Percentiles rank a stretch among this genome's conserved stretches.
Evolutionary conservation across 2,113 vertebrate genomes (phyloP).

Genomic region (Apodemus speciosus): DNA sequence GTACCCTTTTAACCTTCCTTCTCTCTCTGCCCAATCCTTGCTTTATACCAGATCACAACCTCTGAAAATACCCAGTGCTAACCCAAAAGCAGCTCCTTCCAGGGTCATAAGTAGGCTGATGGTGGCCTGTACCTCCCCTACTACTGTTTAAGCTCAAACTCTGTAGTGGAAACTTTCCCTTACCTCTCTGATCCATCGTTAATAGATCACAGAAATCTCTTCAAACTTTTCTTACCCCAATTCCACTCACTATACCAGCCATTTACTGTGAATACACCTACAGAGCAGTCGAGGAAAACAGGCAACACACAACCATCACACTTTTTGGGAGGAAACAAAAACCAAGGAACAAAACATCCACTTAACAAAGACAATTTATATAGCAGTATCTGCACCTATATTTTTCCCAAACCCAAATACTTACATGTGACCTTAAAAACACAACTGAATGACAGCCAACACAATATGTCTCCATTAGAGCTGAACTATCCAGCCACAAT

Average conservation of each 20-base stretch:
- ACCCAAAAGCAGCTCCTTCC: background rate
- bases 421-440: background rate
- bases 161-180: background rate
- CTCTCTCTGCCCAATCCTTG: background rate
- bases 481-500: background rate
- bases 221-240: background rate
- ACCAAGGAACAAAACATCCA: background rate
- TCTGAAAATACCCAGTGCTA: rapidly evolving
- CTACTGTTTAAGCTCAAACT: background rate
- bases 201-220: background rate
- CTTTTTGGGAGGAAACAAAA: background rate
- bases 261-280: background rate
- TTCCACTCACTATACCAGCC: background rate
- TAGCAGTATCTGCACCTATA: background rate
- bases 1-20: background rate
- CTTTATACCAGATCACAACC: background rate
- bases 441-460: background rate
- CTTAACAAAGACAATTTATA: background rate
- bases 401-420: background rate
- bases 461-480: background rate
- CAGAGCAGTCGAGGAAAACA: background rate
- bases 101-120: too few species aligned
- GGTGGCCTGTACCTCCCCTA: too few species aligned
- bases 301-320: background rate
- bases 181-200: background rate